Conservation (phyloP, 2,888 invertebrate genomes). For the Neria commutata region DNA sequence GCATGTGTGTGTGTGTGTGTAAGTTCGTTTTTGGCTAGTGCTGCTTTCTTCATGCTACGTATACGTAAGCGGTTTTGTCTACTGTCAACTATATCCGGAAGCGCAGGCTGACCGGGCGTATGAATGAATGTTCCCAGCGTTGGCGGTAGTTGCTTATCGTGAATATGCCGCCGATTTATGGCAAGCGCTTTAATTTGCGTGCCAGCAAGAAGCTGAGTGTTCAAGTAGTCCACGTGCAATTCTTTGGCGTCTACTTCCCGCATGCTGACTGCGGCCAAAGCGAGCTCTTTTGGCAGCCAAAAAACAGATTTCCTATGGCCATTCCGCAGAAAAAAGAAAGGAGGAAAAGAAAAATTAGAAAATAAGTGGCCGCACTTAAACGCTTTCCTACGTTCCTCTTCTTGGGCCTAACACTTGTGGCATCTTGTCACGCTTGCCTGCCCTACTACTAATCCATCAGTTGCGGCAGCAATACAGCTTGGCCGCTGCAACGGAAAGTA, state of each 20-base stretch:
- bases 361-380: too few species aligned
- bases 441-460: background rate
- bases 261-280: background rate
- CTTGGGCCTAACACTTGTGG: background rate
- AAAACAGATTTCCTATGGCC: too few species aligned
- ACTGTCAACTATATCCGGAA: background rate
- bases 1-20: background rate
- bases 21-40: slow-evolving; percentile 3
- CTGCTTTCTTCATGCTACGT: background rate
- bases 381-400: background rate
- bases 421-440: background rate
- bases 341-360: too few species aligned
- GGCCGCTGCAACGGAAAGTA: background rate
- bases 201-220: slow-evolving; percentile 5
- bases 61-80: background rate
- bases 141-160: background rate
- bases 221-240: slow-evolving; percentile 10
- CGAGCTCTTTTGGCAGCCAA: background rate
- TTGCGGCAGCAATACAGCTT: background rate
- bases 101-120: slow-evolving; percentile 3
- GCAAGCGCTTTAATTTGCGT: slow-evolving; percentile 4
- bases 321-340: too few species aligned
- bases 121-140: slow-evolving; percentile 26
- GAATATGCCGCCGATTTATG: slow-evolving; percentile 24
- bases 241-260: slow-evolving; percentile 30